phyloP scores from a whole-genome alignment of 2,797 vertebrate genomes.

The Xerus rutilus region DNA sequence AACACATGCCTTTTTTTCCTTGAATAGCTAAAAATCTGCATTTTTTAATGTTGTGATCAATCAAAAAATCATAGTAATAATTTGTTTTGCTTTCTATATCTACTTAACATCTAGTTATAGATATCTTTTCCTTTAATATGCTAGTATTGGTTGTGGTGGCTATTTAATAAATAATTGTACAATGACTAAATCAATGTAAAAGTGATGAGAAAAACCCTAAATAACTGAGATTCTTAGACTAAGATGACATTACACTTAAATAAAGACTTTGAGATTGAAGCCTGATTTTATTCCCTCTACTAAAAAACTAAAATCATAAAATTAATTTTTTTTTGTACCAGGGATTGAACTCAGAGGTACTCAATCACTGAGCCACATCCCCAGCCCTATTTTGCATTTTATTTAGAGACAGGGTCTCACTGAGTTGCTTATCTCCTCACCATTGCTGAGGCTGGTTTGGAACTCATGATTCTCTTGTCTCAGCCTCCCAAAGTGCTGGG shows the following conservation, averaged over 20 bases:
- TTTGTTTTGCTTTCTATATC: background rate
- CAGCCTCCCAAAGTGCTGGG: too few relatives aligned
- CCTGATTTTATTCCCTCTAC: background rate
- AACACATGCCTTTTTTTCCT: background rate
- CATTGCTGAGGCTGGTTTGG: too few relatives aligned
- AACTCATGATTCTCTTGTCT: too few relatives aligned
- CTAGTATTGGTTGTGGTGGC: background rate
- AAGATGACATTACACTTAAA: background rate
- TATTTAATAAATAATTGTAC: background rate
- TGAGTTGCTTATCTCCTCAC: too few relatives aligned
- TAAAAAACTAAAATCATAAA: slow-evolving; percentile 5
- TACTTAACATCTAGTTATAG: background rate
- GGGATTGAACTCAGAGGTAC: too few relatives aligned
- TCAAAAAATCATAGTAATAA: background rate
- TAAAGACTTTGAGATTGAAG: background rate
- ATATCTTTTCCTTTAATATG: background rate
- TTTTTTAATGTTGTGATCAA: background rate
- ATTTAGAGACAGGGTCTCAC: too few relatives aligned
- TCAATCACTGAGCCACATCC: too few relatives aligned
- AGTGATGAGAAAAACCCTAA: background rate
- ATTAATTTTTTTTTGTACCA: background rate
- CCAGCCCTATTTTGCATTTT: too few relatives aligned
- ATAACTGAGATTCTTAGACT: background rate
- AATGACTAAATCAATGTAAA: background rate
- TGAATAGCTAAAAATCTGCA: background rate